A percentile compares a stretch with the other conserved stretches of the same genome.
Conservation (phyloP, 2,888 invertebrate species). For the Synergus itoensis region DNA sequence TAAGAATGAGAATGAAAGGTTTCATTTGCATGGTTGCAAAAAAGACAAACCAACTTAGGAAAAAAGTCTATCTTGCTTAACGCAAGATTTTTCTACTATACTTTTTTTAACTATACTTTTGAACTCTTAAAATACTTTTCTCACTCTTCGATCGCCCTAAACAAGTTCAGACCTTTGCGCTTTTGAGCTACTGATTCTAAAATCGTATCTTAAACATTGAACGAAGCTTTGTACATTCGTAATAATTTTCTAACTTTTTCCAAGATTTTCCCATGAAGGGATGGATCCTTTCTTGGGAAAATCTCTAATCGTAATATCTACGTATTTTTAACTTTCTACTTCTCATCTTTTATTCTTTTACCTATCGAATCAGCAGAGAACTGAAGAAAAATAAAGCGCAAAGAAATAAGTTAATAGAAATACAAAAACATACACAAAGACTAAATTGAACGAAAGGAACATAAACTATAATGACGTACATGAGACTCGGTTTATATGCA, state of each 20-base stretch:
- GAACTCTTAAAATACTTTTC: not conserved
- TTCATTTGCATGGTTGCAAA: not conserved
- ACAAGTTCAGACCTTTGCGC: conserved; percentile 5
- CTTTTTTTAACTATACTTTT: conserved; percentile 8
- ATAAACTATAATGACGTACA: conserved; percentile 45
- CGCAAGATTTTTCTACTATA: not conserved
- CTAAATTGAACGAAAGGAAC: conserved; percentile 23
- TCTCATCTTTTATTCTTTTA: conserved; percentile 10
- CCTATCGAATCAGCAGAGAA: not conserved
- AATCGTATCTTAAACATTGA: not conserved
- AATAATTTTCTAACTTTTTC: conserved; percentile 34
- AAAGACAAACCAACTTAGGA: not conserved
- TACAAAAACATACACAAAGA: conserved; percentile 34
- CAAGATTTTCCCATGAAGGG: not conserved
- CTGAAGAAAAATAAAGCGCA: not conserved
- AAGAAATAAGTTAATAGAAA: not conserved
- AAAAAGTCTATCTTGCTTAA: conserved; percentile 1
- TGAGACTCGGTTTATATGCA: conserved; percentile 62
- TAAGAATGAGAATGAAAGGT: not conserved
- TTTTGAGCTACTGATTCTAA: not conserved
- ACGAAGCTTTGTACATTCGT: not conserved
- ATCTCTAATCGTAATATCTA: conserved; percentile 7
- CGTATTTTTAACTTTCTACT: conserved; percentile 1
- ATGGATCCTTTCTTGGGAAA: not conserved
- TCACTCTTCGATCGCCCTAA: not conserved